These are phyloP conservation scores for Agraylea sexmaculata DNA, from an alignment of 1,140 invertebrate genomes.

Conservation along the genomic window DNA sequence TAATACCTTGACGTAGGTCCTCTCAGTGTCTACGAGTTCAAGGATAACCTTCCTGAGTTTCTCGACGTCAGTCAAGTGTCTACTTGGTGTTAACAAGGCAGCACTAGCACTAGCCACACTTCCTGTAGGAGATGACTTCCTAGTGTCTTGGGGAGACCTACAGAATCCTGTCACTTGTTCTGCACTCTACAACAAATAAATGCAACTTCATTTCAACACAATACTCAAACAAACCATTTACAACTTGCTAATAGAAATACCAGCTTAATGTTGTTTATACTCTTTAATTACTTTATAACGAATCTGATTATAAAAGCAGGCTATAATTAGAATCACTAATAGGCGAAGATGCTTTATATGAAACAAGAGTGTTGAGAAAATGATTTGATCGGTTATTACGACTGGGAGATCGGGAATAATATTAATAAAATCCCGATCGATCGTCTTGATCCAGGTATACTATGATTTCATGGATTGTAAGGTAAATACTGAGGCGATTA, in stretches of 20 bases:
- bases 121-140: conserved; percentile 65
- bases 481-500: no score
- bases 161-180: conserved; percentile 88
- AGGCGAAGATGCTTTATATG: no score
- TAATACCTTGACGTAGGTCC: conserved; percentile 89
- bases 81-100: conserved; percentile 58
- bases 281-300: no score
- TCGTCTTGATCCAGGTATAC: no score
- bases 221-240: conserved; percentile 8
- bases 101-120: conserved; percentile 52
- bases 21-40: conserved; percentile 95
- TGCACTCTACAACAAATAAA: conserved; percentile 28
- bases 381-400: no score
- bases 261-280: conserved; percentile 6
- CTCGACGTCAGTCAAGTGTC: conserved; percentile 84
- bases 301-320: no score
- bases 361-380: no score
- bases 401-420: no score
- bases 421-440: no score
- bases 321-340: no score
- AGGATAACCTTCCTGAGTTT: conserved; percentile 90
- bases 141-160: conserved; percentile 72
- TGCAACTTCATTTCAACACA: no score
- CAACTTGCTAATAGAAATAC: conserved; percentile 21
- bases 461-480: no score